Evolutionary conservation across 64 coral and sea anemone genomes (phyloP), one percentile per base, ranked within the genome.

Genomic region (Montipora foliosa): DNA sequence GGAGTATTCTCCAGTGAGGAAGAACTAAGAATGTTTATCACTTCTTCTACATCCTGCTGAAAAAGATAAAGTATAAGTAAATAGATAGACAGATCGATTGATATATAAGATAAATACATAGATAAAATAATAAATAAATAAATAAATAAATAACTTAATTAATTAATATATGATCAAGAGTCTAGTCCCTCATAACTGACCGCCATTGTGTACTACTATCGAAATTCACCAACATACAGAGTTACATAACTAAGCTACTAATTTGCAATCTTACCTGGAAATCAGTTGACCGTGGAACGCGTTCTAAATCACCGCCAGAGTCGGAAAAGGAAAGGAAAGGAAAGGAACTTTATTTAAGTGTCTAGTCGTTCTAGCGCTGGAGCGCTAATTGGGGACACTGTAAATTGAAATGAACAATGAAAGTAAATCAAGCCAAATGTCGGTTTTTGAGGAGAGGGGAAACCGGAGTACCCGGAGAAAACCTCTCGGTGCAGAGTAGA

Each of bases 31-130:
- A 82, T 82, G 49, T 82, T 82, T 82, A 82, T 29, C 29, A 82
- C 79, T 62, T 82, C 79, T 1, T 82, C 47, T 57, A 60, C 52
- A 82, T 82, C 79, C 46, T 82, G 79, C 79, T 82, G 16, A 82
- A 82, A 82, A 82, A 53, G 0, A 19, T 24, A 29, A 29, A 29
- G 29, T 29, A 29, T 29, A 29, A 29, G 29, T 29, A 29, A 29
- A 29, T 29, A 29, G 5, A 55, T 13, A 20, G 2, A 82, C 17
- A 82, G 57, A 8, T 82, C 22, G 29, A 57, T 76, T 0, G 3
- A 76, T 76, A 44, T 0, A 29, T 29, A 0, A 29, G 1, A 76
- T 37, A 76, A 3, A 5, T 71, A 6, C 6, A 59, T 13, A 6
- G 57, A 59, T 13, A 59, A 59, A 59, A 8, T 8, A 59, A 59